Evolutionary conservation across 2,797 vertebrate genomes (phyloP), one percentile per base, ranked within the genome.

Genomic region (Rhynchonycteris naso): DNA sequence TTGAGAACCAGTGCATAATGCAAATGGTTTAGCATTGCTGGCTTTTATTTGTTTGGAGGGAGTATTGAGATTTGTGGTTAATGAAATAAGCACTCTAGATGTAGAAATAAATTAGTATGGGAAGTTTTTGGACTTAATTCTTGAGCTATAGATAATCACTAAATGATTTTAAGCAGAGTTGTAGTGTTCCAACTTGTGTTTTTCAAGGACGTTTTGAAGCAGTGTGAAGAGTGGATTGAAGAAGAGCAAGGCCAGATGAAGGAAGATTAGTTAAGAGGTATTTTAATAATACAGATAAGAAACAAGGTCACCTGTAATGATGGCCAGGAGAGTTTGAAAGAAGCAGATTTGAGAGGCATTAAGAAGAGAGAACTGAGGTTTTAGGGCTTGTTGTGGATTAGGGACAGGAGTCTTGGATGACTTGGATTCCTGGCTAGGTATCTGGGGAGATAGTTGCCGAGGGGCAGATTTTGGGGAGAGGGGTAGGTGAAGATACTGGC

Each of bases 221-320:
- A 54, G 0, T 74, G 21, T 90, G 35, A 94, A 86, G 35, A 84
- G 52, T 76, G 54, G 7, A 52, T 81, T 35, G 11, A 81, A 86
- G 30, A 92, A 69, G 4, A 50, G 22, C 38, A 43, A 81, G 35
- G 47, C n/a, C 81, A 65, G 71, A 82, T 76, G 74, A 91, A 69
- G 14, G 65, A 50, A 94, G 28, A 78, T 75, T 50, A 87, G 38
- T 83, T 56, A 93, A 83, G 38, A 88, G 33, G 33, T 79, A 7
- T 85, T 90, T 86, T 94, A 82, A n/a, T 82, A 71, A 93, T 86
- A 47, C 18, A 66, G 54, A 22, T 75, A 86, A 26, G 59, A 92
- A 92, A 72, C 72, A 28, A 68, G 35, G 21, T 3, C 65, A 3
- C 52, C 13, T 86, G 54, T 30, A 89, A 56, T 74, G 58, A 88